Evolutionary conservation across 2,113 vertebrate species (phyloP).

Genomic region (Struthio camelus): DNA sequence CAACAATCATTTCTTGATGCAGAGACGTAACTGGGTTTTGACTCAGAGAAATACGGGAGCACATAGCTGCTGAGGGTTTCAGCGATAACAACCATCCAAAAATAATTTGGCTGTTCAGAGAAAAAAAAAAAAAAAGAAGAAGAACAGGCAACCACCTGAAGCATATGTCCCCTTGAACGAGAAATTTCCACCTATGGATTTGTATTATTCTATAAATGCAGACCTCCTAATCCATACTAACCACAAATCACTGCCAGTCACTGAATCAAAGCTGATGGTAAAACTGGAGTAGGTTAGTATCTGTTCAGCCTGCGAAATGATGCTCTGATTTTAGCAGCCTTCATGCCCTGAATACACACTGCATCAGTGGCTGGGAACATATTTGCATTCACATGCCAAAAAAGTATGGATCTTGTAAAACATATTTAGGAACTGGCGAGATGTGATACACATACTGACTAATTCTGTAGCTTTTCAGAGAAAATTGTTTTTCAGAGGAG

Average conservation of each 20-base stretch:
- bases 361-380: constrained; percentile 36
- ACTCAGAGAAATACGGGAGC: constrained; percentile 16
- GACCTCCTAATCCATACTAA: background rate
- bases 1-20: constrained; percentile 25
- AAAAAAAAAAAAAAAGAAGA: background rate
- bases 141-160: constrained; percentile 19
- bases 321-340: constrained; percentile 55
- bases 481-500: background rate
- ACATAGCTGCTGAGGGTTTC: background rate
- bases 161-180: background rate
- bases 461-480: background rate
- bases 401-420: constrained; percentile 40
- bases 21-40: constrained; percentile 38
- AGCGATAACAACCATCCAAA: background rate
- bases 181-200: background rate
- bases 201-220: background rate
- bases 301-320: constrained; percentile 16
- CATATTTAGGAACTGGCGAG: constrained; percentile 40
- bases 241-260: background rate
- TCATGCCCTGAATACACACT: constrained; percentile 2
- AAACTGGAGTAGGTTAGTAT: constrained; percentile 33
- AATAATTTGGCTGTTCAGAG: constrained; percentile 3
- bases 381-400: constrained; percentile 36
- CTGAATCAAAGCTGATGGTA: background rate
- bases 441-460: constrained; percentile 14